Conservation (phyloP, 2,113 vertebrate species). For the Acrocephalus kingi region DNA sequence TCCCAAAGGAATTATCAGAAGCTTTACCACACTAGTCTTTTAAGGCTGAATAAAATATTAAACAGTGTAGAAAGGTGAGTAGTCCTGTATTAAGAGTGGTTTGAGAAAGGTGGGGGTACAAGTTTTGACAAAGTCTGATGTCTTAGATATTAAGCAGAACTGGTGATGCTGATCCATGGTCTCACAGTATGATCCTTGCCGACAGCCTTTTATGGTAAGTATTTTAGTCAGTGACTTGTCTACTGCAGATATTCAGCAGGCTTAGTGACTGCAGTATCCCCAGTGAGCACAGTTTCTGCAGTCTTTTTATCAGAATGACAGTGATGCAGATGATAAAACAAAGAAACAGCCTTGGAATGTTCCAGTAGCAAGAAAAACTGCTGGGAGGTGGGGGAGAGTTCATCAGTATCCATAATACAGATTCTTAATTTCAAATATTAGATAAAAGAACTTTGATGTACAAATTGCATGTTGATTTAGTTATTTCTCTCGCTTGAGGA, state of each 20-base stretch:
- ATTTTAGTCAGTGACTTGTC: slow-evolving; percentile 28
- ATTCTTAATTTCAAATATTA: neutral
- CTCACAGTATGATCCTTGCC: neutral
- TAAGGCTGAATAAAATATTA: slow-evolving; percentile 25
- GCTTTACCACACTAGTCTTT: neutral
- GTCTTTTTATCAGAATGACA: slow-evolving; percentile 32
- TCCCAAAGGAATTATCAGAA: slow-evolving; percentile 32
- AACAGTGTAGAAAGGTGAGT: neutral
- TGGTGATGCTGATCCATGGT: neutral
- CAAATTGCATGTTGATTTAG: neutral
- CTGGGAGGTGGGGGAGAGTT: neutral
- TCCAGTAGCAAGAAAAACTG: neutral
- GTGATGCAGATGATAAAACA: slow-evolving; percentile 37
- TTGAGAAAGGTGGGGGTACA: neutral
- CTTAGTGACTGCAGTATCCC: slow-evolving; percentile 41
- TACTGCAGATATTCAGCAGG: slow-evolving; percentile 30
- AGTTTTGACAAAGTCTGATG: neutral
- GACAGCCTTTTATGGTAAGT: slow-evolving; percentile 47
- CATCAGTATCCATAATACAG: neutral
- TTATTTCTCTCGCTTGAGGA: neutral
- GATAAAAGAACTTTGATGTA: neutral
- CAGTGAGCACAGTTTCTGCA: slow-evolving; percentile 41
- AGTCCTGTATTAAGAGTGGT: neutral
- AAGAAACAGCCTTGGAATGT: slow-evolving; percentile 11
- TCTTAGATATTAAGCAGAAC: slow-evolving; percentile 2